Evolutionary conservation across 2,888 invertebrate genomes (phyloP).

Genomic region (Ophion obscuratus): DNA sequence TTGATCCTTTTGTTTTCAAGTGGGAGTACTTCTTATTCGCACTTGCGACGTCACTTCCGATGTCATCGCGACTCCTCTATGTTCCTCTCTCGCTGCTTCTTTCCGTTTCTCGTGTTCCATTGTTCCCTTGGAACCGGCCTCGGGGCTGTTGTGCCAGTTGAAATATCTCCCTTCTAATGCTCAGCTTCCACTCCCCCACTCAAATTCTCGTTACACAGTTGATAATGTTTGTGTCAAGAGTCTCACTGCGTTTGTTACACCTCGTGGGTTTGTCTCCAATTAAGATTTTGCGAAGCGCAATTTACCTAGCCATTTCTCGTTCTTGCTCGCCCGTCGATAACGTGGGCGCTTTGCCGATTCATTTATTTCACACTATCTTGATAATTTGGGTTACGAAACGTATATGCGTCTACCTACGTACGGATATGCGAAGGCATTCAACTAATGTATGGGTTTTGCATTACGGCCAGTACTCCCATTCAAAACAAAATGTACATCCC

Average conservation of each 20-base stretch:
- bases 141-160: constrained; percentile 51
- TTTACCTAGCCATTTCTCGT: neutral
- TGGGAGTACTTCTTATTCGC: neutral
- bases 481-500: neutral
- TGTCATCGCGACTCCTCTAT: constrained; percentile 69
- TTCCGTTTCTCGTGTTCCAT: constrained; percentile 23
- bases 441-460: neutral
- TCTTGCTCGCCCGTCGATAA: neutral
- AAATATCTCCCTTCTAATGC: neutral
- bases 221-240: neutral
- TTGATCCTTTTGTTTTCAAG: neutral
- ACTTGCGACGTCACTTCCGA: constrained; percentile 76
- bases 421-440: neutral
- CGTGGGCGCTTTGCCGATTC: neutral
- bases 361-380: neutral
- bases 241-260: neutral
- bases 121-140: constrained; percentile 25
- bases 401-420: neutral
- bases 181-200: neutral
- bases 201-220: neutral
- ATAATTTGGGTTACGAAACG: neutral
- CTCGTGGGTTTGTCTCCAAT: neutral
- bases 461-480: neutral
- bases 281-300: neutral
- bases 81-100: constrained; percentile 3